These are phyloP conservation scores for Drosophila algonquin DNA, from an alignment of 2,888 invertebrate genomes.

Conservation along the genomic window DNA sequence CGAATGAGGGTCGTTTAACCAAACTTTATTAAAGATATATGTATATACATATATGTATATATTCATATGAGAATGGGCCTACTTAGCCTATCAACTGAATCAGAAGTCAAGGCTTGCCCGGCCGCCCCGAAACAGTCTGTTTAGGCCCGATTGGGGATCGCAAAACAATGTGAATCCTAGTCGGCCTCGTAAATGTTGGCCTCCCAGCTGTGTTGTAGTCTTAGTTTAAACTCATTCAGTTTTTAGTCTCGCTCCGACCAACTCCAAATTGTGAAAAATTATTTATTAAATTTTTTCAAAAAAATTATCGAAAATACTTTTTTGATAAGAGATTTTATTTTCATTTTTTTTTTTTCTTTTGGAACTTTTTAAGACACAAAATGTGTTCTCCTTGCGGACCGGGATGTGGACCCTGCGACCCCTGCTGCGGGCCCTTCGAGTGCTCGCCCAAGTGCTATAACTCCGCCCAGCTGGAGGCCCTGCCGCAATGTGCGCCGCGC, in stretches of 20 bases:
- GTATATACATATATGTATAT: no score
- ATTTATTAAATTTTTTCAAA: conserved; percentile 39
- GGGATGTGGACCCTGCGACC: conserved; percentile 76
- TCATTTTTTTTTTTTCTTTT: conserved; percentile 14
- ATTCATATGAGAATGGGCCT: background rate
- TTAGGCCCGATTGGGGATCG: background rate
- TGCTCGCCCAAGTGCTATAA: conserved; percentile 81
- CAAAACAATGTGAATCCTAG: conserved; percentile 13
- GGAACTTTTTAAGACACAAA: conserved; percentile 36
- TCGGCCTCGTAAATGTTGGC: background rate
- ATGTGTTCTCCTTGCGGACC: conserved; percentile 75
- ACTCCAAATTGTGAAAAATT: conserved; percentile 62
- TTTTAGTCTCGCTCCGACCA: conserved; percentile 49
- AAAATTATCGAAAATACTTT: conserved; percentile 28
- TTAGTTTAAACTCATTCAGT: conserved; percentile 28
- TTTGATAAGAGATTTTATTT: background rate
- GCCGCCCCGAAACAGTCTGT: background rate
- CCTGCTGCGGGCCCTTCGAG: conserved; percentile 80
- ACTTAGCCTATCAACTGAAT: background rate
- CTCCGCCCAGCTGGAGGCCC: conserved; percentile 77
- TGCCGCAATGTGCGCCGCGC: conserved; percentile 81
- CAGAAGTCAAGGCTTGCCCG: background rate
- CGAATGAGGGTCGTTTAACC: background rate
- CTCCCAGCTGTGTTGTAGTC: conserved; percentile 27
- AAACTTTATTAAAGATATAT: background rate